These are phyloP conservation scores for Dissostichus mawsoni DNA, from an alignment of 2,113 vertebrate species.

Conservation along the genomic window DNA sequence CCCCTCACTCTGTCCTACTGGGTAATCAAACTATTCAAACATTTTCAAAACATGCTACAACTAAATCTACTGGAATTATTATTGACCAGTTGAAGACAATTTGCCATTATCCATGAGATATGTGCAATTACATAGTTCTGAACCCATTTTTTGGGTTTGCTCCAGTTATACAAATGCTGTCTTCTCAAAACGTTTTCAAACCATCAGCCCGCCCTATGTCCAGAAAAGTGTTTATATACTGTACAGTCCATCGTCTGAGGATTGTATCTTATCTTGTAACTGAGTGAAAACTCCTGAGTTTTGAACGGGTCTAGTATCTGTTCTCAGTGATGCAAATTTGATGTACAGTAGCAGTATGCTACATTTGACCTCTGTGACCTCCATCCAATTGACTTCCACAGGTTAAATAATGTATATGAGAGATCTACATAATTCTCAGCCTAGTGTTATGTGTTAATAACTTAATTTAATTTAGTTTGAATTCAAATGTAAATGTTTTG, in stretches of 20 bases:
- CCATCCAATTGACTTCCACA: background rate
- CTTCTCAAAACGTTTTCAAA: background rate
- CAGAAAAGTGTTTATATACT: no score
- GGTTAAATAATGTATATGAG: background rate
- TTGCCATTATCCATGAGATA: background rate
- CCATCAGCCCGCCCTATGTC: background rate
- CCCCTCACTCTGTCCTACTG: background rate
- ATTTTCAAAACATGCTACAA: background rate
- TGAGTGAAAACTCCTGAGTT: background rate
- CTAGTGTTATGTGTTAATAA: no score
- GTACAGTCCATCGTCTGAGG: background rate
- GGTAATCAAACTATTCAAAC: background rate
- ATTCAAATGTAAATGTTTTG: background rate
- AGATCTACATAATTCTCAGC: background rate
- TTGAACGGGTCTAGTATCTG: background rate
- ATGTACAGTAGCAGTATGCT: background rate
- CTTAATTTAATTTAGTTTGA: no score
- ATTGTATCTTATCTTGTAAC: background rate
- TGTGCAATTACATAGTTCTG: background rate
- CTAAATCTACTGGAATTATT: background rate
- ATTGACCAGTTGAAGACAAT: background rate
- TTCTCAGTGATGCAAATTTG: background rate
- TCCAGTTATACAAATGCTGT: background rate
- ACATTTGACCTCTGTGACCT: background rate
- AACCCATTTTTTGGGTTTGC: background rate